Evolutionary conservation across 1,140 invertebrate genomes (phyloP).

Genomic region (Aleiodes sp.): DNA sequence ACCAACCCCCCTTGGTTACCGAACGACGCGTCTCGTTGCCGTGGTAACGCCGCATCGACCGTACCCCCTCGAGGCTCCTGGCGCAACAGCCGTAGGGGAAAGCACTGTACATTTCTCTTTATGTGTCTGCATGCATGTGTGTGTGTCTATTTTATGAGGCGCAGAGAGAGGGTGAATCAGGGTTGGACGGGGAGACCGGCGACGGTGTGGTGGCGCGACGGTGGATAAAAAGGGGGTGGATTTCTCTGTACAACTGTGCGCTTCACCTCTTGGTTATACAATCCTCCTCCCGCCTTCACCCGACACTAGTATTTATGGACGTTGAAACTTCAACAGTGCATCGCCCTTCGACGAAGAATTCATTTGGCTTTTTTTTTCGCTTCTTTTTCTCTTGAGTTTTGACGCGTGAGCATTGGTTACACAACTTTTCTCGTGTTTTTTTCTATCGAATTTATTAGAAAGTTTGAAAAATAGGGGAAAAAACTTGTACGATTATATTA

Average conservation of each 20-base stretch:
- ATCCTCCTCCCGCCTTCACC: background rate
- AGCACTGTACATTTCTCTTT: conserved; percentile 2
- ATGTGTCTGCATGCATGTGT: conserved; percentile 14
- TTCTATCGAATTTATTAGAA: too few species aligned
- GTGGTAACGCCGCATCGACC: conserved; percentile 65
- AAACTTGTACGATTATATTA: too few species aligned
- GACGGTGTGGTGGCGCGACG: conserved; percentile 19
- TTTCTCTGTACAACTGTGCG: conserved; percentile 2
- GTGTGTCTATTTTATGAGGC: background rate
- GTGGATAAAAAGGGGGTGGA: background rate
- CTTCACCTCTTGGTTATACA: background rate
- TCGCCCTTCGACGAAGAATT: conserved; percentile 37
- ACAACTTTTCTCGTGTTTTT: too few species aligned
- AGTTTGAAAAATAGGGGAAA: too few species aligned
- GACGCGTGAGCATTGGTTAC: too few species aligned
- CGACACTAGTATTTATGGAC: background rate
- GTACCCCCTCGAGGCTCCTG: conserved; percentile 43
- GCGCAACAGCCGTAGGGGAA: conserved; percentile 43
- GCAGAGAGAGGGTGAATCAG: conserved; percentile 26
- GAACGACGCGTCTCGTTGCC: conserved; percentile 64
- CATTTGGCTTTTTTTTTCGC: conserved; percentile 19
- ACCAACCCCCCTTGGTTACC: conserved; percentile 53
- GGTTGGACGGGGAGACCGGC: conserved; percentile 1
- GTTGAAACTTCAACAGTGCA: conserved; percentile 34
- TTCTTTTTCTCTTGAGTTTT: background rate